Percentiles rank a stretch among this genome's conserved stretches.
These are phyloP conservation scores for Lanius ludovicianus DNA, from an alignment of 2,113 vertebrate species.

Conservation along the genomic window DNA sequence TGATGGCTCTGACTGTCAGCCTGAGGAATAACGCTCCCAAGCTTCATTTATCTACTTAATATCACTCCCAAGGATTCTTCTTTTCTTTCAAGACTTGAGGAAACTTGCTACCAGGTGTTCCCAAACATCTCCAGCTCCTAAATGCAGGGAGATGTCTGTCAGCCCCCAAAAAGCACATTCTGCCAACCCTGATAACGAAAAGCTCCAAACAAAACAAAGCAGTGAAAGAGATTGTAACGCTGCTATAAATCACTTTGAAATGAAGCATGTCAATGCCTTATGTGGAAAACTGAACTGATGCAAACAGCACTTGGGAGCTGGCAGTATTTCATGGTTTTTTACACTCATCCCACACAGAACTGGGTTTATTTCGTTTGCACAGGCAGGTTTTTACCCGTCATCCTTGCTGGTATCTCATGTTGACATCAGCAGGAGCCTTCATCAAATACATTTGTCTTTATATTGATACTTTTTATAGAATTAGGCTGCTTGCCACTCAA, in stretches of 20 bases:
- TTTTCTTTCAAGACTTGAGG: neutral
- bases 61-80: neutral
- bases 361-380: neutral
- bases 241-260: neutral
- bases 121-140: neutral
- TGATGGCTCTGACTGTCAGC: neutral
- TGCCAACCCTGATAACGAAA: neutral
- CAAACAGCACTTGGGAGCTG: neutral
- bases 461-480: constrained; percentile 18
- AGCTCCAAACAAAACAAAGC: constrained; percentile 4
- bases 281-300: neutral
- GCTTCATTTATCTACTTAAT: neutral
- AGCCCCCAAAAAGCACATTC: neutral
- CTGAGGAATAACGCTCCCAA: neutral
- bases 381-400: neutral
- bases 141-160: neutral
- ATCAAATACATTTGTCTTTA: neutral
- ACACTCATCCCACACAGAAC: neutral
- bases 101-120: neutral
- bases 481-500: neutral
- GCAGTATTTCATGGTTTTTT: neutral
- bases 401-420: neutral
- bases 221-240: neutral
- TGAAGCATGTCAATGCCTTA: neutral
- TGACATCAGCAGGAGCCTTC: constrained; percentile 33